These are phyloP conservation scores for Choloepus didactylus DNA, from an alignment of 2,797 vertebrate species.

Conservation along the genomic window DNA sequence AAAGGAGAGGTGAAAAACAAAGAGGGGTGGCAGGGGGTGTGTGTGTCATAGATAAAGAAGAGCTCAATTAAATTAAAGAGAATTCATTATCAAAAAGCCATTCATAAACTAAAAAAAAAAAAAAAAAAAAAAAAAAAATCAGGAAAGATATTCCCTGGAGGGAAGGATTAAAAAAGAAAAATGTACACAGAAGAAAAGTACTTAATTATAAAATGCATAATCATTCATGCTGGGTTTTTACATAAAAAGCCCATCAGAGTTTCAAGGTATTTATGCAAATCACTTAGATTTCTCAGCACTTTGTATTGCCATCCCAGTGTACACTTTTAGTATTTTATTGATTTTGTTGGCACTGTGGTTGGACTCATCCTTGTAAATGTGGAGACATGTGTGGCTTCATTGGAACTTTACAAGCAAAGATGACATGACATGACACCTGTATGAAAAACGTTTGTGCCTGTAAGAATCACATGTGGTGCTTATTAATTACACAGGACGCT, in stretches of 20 bases:
- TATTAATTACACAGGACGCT: neutral
- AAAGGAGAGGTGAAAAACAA: no score
- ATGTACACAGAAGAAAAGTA: neutral
- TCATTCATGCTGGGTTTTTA: neutral
- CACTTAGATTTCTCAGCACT: conserved; percentile 47
- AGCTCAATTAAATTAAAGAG: neutral
- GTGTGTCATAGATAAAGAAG: neutral
- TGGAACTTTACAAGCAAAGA: conserved; percentile 83
- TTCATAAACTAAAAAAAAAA: neutral
- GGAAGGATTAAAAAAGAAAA: neutral
- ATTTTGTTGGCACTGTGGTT: conserved; percentile 79
- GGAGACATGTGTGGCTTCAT: conserved; percentile 80
- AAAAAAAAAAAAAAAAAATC: neutral
- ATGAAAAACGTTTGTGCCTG: conserved; percentile 11
- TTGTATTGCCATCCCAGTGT: conserved; percentile 42
- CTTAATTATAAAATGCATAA: neutral
- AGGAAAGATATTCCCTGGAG: neutral
- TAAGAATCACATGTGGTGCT: neutral
- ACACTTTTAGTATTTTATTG: conserved; percentile 76
- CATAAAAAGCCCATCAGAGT: neutral
- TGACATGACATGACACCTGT: conserved; percentile 75
- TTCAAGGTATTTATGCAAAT: neutral
- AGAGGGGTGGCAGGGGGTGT: no score
- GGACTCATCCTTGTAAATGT: conserved; percentile 83
- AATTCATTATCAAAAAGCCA: neutral